Percentiles rank a stretch among this genome's conserved stretches.
Evolutionary conservation across 2,797 vertebrate species (phyloP).

Genomic region (Melanotaenia trifasciata): DNA sequence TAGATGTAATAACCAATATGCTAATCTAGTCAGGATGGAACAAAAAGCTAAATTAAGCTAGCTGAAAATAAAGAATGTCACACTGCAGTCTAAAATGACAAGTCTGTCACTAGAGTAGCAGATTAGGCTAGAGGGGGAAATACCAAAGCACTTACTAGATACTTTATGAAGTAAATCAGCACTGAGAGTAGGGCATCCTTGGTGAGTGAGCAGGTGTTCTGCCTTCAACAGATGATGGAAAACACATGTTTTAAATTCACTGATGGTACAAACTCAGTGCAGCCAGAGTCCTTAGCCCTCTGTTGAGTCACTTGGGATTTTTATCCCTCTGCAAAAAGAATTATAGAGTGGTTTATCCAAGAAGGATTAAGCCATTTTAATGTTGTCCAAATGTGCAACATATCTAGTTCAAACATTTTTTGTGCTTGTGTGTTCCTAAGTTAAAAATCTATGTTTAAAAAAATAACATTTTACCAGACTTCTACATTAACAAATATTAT

Average conservation of each 20-base stretch:
- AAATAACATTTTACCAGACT: too few species aligned
- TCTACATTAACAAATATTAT: too few species aligned
- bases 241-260: conserved; percentile 52
- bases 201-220: conserved; percentile 54
- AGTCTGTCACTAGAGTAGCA: conserved; percentile 30
- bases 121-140: conserved; percentile 21
- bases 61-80: conserved; percentile 65
- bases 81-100: conserved; percentile 58
- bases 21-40: conserved; percentile 53
- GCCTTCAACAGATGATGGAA: conserved; percentile 44
- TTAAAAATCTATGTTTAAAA: too few species aligned
- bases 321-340: conserved; percentile 11
- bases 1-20: conserved; percentile 5
- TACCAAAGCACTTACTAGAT: conserved; percentile 11
- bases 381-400: too few species aligned
- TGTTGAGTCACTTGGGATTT: conserved; percentile 17
- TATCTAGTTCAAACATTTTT: too few species aligned
- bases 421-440: too few species aligned
- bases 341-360: neutral
- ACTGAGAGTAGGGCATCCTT: conserved; percentile 10
- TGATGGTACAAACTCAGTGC: conserved; percentile 31
- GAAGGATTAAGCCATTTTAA: too few species aligned
- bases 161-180: conserved; percentile 38
- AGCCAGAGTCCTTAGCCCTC: conserved; percentile 24
- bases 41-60: conserved; percentile 40